phyloP scores from a whole-genome alignment of 1,140 invertebrate species.

The Diabrotica virgifera region DNA sequence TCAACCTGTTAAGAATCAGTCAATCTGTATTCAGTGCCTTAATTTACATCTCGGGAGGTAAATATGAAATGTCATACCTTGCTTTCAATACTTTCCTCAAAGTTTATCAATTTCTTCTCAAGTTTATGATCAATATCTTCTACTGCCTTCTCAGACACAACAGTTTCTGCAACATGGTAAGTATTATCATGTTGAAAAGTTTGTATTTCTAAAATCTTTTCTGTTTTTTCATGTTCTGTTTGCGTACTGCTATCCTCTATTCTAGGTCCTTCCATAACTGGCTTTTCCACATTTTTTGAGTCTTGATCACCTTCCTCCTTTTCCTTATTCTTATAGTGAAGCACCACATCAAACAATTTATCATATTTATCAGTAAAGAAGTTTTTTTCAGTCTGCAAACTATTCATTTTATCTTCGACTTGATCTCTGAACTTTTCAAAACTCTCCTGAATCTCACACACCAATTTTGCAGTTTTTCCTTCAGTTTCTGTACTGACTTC shows the following conservation, averaged over 20 bases:
- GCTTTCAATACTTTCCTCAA: slow-evolving; percentile 9
- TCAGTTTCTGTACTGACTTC: slow-evolving; percentile 20
- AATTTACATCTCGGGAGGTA: too few species aligned
- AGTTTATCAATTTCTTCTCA: slow-evolving; percentile 13
- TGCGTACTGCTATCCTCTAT: slow-evolving; percentile 28
- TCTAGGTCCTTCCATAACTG: not conserved
- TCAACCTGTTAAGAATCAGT: too few species aligned
- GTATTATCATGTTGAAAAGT: slow-evolving; percentile 15
- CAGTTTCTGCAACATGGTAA: slow-evolving; percentile 22
- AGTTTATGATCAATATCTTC: slow-evolving; percentile 8
- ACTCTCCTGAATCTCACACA: slow-evolving; percentile 38
- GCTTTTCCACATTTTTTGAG: slow-evolving; percentile 7
- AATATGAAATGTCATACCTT: not conserved
- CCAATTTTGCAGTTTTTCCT: slow-evolving; percentile 14
- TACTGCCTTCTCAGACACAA: not conserved
- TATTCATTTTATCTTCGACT: slow-evolving; percentile 42
- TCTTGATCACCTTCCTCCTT: slow-evolving; percentile 7
- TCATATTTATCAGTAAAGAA: slow-evolving; percentile 43
- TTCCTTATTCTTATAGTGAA: slow-evolving; percentile 26
- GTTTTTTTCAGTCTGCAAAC: slow-evolving; percentile 37
- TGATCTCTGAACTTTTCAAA: slow-evolving; percentile 42
- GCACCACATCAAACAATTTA: slow-evolving; percentile 38
- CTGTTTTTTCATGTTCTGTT: slow-evolving; percentile 26
- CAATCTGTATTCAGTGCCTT: too few species aligned
- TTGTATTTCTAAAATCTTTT: slow-evolving; percentile 24